A percentile compares a stretch with the other conserved stretches of the same genome.
Conservation (phyloP, 1,140 invertebrate genomes). For the Formica exsecta region DNA sequence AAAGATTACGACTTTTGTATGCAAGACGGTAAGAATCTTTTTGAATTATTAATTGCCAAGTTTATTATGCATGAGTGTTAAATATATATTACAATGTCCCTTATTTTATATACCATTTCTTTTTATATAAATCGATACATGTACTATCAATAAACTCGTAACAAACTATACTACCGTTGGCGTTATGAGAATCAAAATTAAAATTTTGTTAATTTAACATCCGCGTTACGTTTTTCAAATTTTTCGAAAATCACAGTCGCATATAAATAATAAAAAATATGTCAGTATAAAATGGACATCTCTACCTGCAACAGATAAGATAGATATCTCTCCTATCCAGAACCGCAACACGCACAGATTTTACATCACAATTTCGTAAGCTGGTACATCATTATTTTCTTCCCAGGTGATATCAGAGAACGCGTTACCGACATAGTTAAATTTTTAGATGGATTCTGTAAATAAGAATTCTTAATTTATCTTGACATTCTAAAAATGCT, state of each 20-base stretch:
- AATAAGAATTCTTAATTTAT: slow-evolving; percentile 4
- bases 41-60: not conserved
- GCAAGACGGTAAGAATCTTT: slow-evolving; percentile 83
- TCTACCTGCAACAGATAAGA: slow-evolving; percentile 44
- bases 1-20: slow-evolving; percentile 88
- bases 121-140: slow-evolving; percentile 3
- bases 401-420: not conserved
- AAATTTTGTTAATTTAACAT: slow-evolving; percentile 29
- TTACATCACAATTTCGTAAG: slow-evolving; percentile 46
- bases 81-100: slow-evolving; percentile 7
- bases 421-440: slow-evolving; percentile 14
- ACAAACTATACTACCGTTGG: not conserved
- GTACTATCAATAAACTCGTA: not conserved
- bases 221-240: not conserved
- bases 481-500: not conserved
- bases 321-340: slow-evolving; percentile 32
- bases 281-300: not conserved
- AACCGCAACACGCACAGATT: not conserved
- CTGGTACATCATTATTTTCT: slow-evolving; percentile 26
- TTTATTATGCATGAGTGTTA: not conserved
- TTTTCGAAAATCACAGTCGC: not conserved
- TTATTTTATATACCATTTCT: not conserved
- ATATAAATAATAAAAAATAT: not conserved
- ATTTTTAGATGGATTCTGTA: not conserved
- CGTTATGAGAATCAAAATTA: not conserved